These are phyloP conservation scores for Gallinago media DNA, from an alignment of 2,113 vertebrate genomes.

Conservation along the genomic window DNA sequence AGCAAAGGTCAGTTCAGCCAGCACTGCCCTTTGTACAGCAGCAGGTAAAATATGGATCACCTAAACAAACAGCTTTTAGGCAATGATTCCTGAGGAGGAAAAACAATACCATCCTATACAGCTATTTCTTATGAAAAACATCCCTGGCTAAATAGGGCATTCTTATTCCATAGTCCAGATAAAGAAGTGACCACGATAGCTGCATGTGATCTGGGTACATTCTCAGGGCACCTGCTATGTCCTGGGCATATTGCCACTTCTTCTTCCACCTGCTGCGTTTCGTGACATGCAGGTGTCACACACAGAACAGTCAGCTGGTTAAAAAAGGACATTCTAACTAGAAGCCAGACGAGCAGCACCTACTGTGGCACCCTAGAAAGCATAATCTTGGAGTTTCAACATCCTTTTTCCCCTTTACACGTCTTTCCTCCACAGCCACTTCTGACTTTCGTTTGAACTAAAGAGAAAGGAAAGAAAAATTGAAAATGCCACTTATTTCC, in stretches of 20 bases:
- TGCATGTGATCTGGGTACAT: background rate
- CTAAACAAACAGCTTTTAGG: slow-evolving; percentile 14
- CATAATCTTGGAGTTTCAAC: background rate
- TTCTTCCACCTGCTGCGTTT: background rate
- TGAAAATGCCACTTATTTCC: background rate
- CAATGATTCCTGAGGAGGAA: background rate
- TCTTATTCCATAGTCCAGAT: background rate
- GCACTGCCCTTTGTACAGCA: background rate
- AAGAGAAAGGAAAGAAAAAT: background rate
- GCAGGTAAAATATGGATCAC: background rate
- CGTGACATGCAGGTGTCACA: fast-evolving
- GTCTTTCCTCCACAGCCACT: background rate
- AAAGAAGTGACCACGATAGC: background rate
- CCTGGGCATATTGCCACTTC: background rate
- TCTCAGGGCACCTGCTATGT: background rate
- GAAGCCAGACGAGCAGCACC: background rate
- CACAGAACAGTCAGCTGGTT: background rate
- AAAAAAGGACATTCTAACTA: background rate
- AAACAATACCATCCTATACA: background rate
- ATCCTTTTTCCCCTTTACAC: background rate
- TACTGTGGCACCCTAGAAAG: background rate
- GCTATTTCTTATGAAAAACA: background rate
- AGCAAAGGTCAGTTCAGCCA: background rate
- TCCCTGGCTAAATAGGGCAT: background rate
- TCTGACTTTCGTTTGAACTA: background rate